Conservation (phyloP, 2,888 invertebrate species). For the Drosophila pegasa region DNA sequence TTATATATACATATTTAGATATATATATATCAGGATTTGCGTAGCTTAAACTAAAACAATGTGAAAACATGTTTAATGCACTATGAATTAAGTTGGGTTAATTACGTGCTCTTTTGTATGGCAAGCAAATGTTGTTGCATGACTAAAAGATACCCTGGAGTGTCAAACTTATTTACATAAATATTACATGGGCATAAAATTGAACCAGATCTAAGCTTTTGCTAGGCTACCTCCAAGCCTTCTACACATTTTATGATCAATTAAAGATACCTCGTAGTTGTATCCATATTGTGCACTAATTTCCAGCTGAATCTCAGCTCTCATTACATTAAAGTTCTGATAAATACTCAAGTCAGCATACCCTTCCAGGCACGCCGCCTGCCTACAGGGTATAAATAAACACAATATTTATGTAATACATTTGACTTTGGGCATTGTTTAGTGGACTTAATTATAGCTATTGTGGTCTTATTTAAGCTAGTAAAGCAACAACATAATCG, state of each 20-base stretch:
- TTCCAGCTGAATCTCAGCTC: too few species aligned
- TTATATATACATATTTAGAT: background rate
- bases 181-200: background rate
- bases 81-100: slow-evolving; percentile 20
- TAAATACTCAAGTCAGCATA: too few species aligned
- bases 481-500: background rate
- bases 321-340: too few species aligned
- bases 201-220: too few species aligned
- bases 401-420: slow-evolving; percentile 8
- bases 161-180: background rate
- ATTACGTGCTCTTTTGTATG: slow-evolving; percentile 1
- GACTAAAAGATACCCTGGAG: background rate
- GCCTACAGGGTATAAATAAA: background rate
- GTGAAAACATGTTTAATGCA: slow-evolving; percentile 15
- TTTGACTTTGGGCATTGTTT: slow-evolving; percentile 12
- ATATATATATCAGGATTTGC: slow-evolving; percentile 35
- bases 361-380: background rate
- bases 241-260: background rate
- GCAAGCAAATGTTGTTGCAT: background rate
- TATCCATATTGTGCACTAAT: background rate
- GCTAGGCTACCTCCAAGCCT: background rate
- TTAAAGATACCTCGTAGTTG: background rate
- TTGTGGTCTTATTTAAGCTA: background rate
- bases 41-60: slow-evolving; percentile 13
- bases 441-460: slow-evolving; percentile 3